A percentile compares a stretch with the other conserved stretches of the same genome.
Evolutionary conservation across 2,888 invertebrate species (phyloP).

Genomic region (Odontocolon sp.): DNA sequence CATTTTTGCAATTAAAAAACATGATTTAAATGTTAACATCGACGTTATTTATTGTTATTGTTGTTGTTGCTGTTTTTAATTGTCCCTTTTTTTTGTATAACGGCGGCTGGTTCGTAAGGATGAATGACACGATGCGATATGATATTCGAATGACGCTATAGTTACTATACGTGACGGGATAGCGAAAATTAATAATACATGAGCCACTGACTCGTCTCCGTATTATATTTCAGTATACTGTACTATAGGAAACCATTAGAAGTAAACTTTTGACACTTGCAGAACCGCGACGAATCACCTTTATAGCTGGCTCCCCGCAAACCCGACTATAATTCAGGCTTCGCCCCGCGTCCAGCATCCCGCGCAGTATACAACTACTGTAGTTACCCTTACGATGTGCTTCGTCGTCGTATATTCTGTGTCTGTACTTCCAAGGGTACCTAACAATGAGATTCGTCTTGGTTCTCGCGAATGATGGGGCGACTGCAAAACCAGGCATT

Average conservation of each 20-base stretch:
- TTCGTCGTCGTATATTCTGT: slow-evolving; percentile 17
- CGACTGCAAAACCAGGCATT: slow-evolving; percentile 65
- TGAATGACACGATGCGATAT: slow-evolving; percentile 24
- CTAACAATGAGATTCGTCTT: slow-evolving; percentile 65
- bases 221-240: slow-evolving; percentile 16
- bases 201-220: slow-evolving; percentile 66
- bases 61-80: slow-evolving; percentile 12
- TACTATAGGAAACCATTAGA: slow-evolving; percentile 68
- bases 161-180: slow-evolving; percentile 35
- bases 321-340: slow-evolving; percentile 73
- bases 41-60: not conserved
- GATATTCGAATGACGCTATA: slow-evolving; percentile 47
- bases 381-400: slow-evolving; percentile 33
- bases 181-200: slow-evolving; percentile 74
- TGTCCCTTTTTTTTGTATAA: not conserved
- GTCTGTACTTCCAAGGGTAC: slow-evolving; percentile 31
- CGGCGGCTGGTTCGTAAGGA: slow-evolving; percentile 19
- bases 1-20: too few species aligned
- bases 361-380: not conserved
- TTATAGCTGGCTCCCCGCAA: slow-evolving; percentile 74
- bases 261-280: slow-evolving; percentile 79
- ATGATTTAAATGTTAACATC: too few species aligned
- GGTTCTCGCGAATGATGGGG: slow-evolving; percentile 62
- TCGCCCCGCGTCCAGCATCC: slow-evolving; percentile 61
- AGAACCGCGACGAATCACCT: slow-evolving; percentile 79